Evolutionary conservation across 2,888 invertebrate genomes (phyloP).

Genomic region (Cantharis rustica): DNA sequence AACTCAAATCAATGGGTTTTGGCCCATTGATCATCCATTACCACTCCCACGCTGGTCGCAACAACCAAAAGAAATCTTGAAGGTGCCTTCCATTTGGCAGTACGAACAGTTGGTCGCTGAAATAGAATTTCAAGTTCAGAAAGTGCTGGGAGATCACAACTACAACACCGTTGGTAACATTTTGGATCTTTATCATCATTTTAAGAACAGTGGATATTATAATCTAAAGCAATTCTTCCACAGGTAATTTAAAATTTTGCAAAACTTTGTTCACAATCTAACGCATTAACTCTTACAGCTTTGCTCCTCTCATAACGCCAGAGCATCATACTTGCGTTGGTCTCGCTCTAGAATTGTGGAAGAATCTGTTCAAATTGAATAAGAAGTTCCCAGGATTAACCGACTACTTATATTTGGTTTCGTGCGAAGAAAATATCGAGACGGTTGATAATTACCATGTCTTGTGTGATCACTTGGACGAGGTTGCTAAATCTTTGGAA

Average conservation of each 20-base stretch:
- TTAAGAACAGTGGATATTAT: constrained; percentile 66
- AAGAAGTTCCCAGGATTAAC: constrained; percentile 71
- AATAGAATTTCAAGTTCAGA: constrained; percentile 80
- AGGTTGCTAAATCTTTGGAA: constrained; percentile 68
- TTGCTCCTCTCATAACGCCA: constrained; percentile 77
- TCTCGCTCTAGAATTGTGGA: constrained; percentile 78
- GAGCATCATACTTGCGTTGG: constrained; percentile 89
- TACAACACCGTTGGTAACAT: constrained; percentile 91
- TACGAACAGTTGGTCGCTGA: constrained; percentile 81
- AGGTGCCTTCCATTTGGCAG: constrained; percentile 61
- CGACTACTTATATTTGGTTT: constrained; percentile 72
- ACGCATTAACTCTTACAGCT: constrained; percentile 52
- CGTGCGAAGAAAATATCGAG: constrained; percentile 85
- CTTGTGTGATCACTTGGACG: constrained; percentile 62
- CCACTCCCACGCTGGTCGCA: constrained; percentile 78
- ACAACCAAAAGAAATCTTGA: constrained; percentile 56
- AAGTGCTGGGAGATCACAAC: constrained; percentile 80
- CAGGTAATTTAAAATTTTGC: constrained; percentile 49
- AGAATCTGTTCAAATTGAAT: constrained; percentile 65
- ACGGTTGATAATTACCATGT: constrained; percentile 65
- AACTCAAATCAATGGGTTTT: constrained; percentile 60
- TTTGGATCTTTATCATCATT: constrained; percentile 68
- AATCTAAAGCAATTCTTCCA: constrained; percentile 75
- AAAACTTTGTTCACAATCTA: not conserved
- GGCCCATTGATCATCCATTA: constrained; percentile 72